Evolutionary conservation across 2,797 vertebrate species (phyloP), one percentile per base, ranked within the genome.

Genomic region (Tinamus major): DNA sequence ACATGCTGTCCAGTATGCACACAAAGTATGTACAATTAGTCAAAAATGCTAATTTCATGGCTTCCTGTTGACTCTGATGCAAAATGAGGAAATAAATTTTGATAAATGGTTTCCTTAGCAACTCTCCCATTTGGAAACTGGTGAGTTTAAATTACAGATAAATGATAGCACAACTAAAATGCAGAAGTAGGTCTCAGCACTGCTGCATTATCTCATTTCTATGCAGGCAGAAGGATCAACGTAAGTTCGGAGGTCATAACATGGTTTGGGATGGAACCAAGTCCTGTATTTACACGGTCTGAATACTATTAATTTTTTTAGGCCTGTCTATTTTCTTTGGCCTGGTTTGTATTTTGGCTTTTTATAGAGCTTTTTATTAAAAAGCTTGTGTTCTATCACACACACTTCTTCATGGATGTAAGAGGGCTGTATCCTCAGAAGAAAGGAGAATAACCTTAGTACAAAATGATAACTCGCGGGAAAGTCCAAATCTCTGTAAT

Each of bases 391-490:
- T 97, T 99, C 99, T 95, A 99, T 85, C 35, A 48, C 77, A 94
- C 98, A 97, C 49, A 99, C 98, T 92, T 98, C 98, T 2, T 98
- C 96, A 26, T 99, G 98, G 69, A 99, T 94, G n/a, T 76, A 18
- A 48, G 94, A 94, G 1, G 97, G 88, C 42, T 96, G 93, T 79
- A 99, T 97, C 46, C 97, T 98, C 69, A 99, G 97, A 71, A 99
- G 84, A 96, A 99, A 99, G 85, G 98, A 97, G 96, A 99, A 99
- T 59, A 99, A 97, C 39, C 96, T 96, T 82, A 99, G 94, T 48
- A 99, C 83, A 97, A 99, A 99, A 61, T 97, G 89, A 31, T 99
- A 99, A 71, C 96, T 98, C 58, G 97, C 96, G 3, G 99, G 98
- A 58, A 99, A 98, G 35, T 96, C 95, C 1, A 95, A 87, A 89